phyloP scores from a whole-genome alignment of 2,113 vertebrate species.

The Esox niger region DNA sequence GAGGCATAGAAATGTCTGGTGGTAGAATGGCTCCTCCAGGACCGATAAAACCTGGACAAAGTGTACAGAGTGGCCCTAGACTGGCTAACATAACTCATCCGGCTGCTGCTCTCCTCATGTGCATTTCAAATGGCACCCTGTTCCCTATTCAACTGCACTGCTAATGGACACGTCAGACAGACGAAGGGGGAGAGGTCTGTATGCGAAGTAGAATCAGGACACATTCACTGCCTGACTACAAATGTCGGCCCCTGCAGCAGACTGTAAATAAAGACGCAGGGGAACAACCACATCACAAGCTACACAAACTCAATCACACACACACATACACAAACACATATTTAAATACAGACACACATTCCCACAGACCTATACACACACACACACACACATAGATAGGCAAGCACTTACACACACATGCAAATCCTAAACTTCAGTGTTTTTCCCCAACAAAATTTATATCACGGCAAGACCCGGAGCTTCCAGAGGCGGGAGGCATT shows the following conservation, averaged over 20 bases:
- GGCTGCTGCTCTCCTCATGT: not conserved
- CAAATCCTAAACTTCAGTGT: slow-evolving; percentile 12
- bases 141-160: not conserved
- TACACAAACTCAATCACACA: not conserved
- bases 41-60: slow-evolving; percentile 20
- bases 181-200: too few species aligned
- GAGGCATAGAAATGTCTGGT: slow-evolving; percentile 29
- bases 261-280: not conserved
- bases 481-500: slow-evolving; percentile 10
- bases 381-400: not conserved
- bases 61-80: slow-evolving; percentile 17
- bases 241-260: not conserved
- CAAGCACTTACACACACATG: slow-evolving; percentile 6
- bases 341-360: slow-evolving; percentile 4
- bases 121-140: not conserved
- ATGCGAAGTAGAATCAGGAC: not conserved
- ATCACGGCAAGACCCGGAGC: slow-evolving; percentile 25
- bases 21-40: slow-evolving; percentile 22
- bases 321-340: not conserved
- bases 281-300: slow-evolving; percentile 2
- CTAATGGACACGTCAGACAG: too few species aligned
- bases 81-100: slow-evolving; percentile 34
- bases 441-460: slow-evolving; percentile 13
- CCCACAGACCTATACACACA: not conserved
- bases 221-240: not conserved